Conservation (phyloP, 2,888 invertebrate genomes). For the Celastrina argiolus region DNA sequence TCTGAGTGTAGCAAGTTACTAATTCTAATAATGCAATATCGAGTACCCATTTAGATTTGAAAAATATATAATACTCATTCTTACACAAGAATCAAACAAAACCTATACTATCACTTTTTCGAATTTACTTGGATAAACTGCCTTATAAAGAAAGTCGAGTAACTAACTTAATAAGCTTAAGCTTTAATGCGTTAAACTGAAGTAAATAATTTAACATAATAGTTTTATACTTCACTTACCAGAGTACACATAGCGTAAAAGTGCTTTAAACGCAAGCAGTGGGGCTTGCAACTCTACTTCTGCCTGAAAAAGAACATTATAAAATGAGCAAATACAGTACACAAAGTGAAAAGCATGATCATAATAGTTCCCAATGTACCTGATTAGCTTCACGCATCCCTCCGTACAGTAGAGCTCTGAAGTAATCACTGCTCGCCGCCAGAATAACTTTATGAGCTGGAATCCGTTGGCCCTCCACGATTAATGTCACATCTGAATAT, state of each 20-base stretch:
- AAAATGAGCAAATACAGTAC: not conserved
- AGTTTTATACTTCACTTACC: conserved; percentile 72
- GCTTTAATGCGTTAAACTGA: too few species aligned
- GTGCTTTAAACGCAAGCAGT: conserved; percentile 89
- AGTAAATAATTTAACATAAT: not conserved
- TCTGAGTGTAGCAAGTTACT: too few species aligned
- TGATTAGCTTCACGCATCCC: conserved; percentile 86
- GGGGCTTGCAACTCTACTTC: conserved; percentile 93
- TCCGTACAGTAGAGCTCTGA: conserved; percentile 89
- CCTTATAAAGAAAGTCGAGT: too few species aligned
- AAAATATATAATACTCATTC: too few species aligned
- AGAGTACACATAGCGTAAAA: conserved; percentile 96
- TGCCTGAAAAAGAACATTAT: conserved; percentile 67
- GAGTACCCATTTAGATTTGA: too few species aligned
- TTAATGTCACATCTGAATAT: conserved; percentile 92
- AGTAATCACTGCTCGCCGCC: conserved; percentile 97
- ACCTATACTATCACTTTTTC: too few species aligned
- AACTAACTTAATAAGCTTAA: too few species aligned
- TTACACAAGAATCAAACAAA: too few species aligned
- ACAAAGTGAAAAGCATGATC: not conserved
- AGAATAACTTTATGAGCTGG: conserved; percentile 86
- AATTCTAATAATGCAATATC: too few species aligned
- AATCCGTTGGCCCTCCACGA: conserved; percentile 85
- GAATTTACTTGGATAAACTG: too few species aligned
- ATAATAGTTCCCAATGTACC: conserved; percentile 42